Evolutionary conservation across 2,113 vertebrate genomes (phyloP).

Genomic region (Toxostoma redivivum): DNA sequence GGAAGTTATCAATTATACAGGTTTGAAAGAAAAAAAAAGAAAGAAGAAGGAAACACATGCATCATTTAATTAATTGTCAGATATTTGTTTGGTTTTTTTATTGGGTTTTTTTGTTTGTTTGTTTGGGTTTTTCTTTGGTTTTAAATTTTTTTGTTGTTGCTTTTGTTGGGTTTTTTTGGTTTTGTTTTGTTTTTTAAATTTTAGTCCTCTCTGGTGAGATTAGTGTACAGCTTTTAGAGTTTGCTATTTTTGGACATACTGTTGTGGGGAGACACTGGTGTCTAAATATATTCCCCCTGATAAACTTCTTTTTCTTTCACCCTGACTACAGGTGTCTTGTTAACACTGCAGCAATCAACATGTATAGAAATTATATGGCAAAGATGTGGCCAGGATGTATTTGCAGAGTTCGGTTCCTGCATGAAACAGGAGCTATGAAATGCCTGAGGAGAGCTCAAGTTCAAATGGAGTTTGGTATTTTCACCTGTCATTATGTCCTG

Average conservation of each 20-base stretch:
- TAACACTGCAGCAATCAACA: neutral
- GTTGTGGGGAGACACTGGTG: neutral
- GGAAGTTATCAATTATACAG: neutral
- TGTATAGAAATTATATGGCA: rapidly evolving
- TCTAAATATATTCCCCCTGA: neutral
- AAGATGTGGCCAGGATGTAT: neutral
- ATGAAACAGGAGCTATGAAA: neutral
- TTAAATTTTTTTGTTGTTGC: neutral
- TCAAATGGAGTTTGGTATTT: neutral
- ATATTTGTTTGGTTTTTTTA: neutral
- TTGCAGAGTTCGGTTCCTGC: neutral
- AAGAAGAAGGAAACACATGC: neutral
- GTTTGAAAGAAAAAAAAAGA: neutral
- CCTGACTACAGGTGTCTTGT: neutral
- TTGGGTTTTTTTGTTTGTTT: neutral
- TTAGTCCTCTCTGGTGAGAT: neutral
- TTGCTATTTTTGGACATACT: neutral
- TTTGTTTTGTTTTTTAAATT: neutral
- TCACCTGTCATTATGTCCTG: neutral
- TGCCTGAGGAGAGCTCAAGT: neutral
- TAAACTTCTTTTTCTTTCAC: neutral
- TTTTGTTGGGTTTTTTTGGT: neutral
- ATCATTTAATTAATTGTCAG: neutral
- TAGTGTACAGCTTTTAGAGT: neutral
- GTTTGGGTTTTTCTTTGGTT: neutral